These are phyloP conservation scores for Cactoblastis cactorum DNA, from an alignment of 2,888 invertebrate species.

Conservation along the genomic window DNA sequence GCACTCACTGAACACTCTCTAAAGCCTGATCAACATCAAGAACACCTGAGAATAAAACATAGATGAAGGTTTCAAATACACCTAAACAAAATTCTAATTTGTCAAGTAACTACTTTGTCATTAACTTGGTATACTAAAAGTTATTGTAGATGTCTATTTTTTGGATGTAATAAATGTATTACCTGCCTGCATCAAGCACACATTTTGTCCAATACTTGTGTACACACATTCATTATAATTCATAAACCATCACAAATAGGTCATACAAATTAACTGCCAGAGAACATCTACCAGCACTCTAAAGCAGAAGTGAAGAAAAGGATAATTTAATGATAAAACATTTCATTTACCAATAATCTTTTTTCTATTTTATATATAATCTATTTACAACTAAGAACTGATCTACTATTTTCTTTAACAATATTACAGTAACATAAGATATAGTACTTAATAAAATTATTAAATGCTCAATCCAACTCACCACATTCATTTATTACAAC, in stretches of 20 bases:
- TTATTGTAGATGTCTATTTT: too few relatives aligned
- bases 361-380: too few relatives aligned
- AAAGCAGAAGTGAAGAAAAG: not conserved
- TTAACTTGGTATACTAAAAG: not conserved
- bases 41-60: constrained; percentile 1
- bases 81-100: not conserved
- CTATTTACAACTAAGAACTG: not conserved
- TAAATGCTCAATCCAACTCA: constrained; percentile 78
- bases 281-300: not conserved
- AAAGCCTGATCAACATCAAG: constrained; percentile 7
- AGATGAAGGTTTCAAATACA: too few relatives aligned
- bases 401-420: not conserved
- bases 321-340: not conserved
- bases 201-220: too few relatives aligned
- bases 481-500: constrained; percentile 90
- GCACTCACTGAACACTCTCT: constrained; percentile 5
- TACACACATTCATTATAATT: too few relatives aligned
- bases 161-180: too few relatives aligned
- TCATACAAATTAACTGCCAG: not conserved
- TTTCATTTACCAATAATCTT: too few relatives aligned
- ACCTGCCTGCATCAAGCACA: too few relatives aligned
- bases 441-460: not conserved
- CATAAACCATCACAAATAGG: too few relatives aligned
- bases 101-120: too few relatives aligned
- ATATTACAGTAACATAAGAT: not conserved